Evolutionary conservation across 1,140 invertebrate species (phyloP).

Genomic region (Macrocentrus cingulum): DNA sequence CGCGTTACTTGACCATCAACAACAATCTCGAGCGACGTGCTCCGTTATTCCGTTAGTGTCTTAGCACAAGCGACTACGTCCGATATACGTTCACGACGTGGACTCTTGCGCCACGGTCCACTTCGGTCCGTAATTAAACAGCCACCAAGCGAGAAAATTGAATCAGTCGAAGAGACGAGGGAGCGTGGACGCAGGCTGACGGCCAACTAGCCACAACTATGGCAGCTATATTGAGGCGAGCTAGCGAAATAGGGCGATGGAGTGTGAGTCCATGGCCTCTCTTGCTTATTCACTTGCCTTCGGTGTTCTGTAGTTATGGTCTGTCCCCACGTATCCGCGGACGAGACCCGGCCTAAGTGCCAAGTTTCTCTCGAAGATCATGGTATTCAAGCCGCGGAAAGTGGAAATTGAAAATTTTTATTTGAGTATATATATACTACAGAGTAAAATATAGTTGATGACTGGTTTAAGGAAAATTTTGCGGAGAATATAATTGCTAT

Average conservation of each 20-base stretch:
- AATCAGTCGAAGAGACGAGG: slow-evolving; percentile 60
- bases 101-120: slow-evolving; percentile 41
- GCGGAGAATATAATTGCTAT: too few species aligned
- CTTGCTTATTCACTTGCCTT: too few species aligned
- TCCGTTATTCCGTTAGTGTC: slow-evolving; percentile 57
- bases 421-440: too few species aligned
- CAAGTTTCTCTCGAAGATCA: too few species aligned
- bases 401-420: too few species aligned
- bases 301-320: too few species aligned
- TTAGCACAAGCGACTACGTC: slow-evolving; percentile 43
- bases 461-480: too few species aligned
- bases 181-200: slow-evolving; percentile 56
- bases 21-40: slow-evolving; percentile 55
- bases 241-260: not conserved
- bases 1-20: slow-evolving; percentile 58
- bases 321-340: too few species aligned
- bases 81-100: slow-evolving; percentile 28
- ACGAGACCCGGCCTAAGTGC: too few species aligned
- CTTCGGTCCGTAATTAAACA: slow-evolving; percentile 58
- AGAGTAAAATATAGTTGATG: too few species aligned
- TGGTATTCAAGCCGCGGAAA: too few species aligned
- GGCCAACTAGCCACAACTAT: slow-evolving; percentile 58
- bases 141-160: slow-evolving; percentile 58
- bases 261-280: too few species aligned
- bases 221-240: slow-evolving; percentile 40